Base-by-base conservation (phyloP, 2,113 vertebrate species). In the Eira barbara region DNA sequence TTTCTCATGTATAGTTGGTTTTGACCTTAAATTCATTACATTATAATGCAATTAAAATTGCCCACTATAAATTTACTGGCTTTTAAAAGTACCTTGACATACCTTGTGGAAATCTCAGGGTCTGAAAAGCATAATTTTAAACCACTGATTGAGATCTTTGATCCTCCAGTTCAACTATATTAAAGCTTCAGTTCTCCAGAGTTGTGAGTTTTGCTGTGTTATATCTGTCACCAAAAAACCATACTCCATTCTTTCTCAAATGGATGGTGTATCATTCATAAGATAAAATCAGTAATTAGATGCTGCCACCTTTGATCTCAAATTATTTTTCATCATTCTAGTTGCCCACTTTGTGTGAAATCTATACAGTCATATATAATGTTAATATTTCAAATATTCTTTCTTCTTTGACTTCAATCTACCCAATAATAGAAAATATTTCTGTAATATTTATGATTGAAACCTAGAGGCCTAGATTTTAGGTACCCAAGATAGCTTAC, bases 391-490 rank as follows among this genome's bases (percentile, higher is more conserved):
- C 42, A 79, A 42, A 73, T 18, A n/a, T 31, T 95, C 15, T 91
- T 39, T 12, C 17, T 92, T 6, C 29, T 90, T 96, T 73, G 3
- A 89, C 15, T 96, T 42, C 86, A 90, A 69, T 87, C 13, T 92
- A 52, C 29, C 27, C 8, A 59, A 27, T 85, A 31, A 34, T 34
- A 23, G 18, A 89, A 91, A 17, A 1, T 86, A 45, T 73, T 69
- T 94, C n/a, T 85, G 4, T n/a, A 92, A 3, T 49, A 36, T 52
- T 49, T 74, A 45, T 74, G 17, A 95, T 81, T 87, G 36, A 82
- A 90, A 57, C 11, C 20, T 42, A 82, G 12, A 86, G 27, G 27
- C n/a, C 47, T 87, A 27, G 12, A 65, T 67, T 74, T 93, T 74
- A 76, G 39, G 6, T 47, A n/a, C 6, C 9, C 1, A 45, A n/a